A percentile compares a stretch with the other conserved stretches of the same genome.
These are phyloP conservation scores for Agrotis clavis DNA, from an alignment of 2,888 invertebrate species.

Conservation along the genomic window DNA sequence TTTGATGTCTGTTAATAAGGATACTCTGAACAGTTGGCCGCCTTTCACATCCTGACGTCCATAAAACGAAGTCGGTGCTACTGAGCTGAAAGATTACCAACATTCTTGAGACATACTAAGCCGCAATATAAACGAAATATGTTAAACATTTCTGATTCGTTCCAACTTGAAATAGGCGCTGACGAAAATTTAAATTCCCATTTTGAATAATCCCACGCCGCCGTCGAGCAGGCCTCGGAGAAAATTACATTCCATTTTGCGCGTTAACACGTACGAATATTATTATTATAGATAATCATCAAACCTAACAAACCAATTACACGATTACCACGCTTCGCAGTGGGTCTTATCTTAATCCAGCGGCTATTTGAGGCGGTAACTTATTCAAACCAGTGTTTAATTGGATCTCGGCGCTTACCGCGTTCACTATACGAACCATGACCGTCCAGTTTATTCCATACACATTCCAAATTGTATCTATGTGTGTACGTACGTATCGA, in stretches of 20 bases:
- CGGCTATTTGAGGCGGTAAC: constrained; percentile 52
- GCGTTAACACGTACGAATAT: constrained; percentile 62
- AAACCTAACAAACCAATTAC: constrained; percentile 62
- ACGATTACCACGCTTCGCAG: constrained; percentile 57
- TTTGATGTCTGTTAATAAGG: constrained; percentile 8
- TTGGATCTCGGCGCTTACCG: constrained; percentile 50
- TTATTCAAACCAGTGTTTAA: constrained; percentile 58
- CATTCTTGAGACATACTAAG: constrained; percentile 37
- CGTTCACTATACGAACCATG: constrained; percentile 46
- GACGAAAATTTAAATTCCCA: constrained; percentile 59
- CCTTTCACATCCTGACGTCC: constrained; percentile 39
- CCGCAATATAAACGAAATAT: constrained; percentile 51
- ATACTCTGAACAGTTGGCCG: not conserved
- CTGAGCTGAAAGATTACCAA: constrained; percentile 27
- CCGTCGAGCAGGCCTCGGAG: constrained; percentile 31
- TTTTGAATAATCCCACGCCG: constrained; percentile 56
- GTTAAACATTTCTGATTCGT: constrained; percentile 57
- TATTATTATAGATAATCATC: constrained; percentile 60
- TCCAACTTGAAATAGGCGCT: constrained; percentile 49
- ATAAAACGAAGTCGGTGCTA: constrained; percentile 28
- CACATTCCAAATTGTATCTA: constrained; percentile 43
- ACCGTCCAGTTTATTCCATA: constrained; percentile 49
- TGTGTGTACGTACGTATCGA: constrained; percentile 31
- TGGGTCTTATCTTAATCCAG: constrained; percentile 65
- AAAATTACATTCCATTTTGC: constrained; percentile 61